Percentiles rank a stretch among this genome's conserved stretches.
These are phyloP conservation scores for Scaptomyza cyrtandrae DNA, from an alignment of 2,888 invertebrate species.

Conservation along the genomic window DNA sequence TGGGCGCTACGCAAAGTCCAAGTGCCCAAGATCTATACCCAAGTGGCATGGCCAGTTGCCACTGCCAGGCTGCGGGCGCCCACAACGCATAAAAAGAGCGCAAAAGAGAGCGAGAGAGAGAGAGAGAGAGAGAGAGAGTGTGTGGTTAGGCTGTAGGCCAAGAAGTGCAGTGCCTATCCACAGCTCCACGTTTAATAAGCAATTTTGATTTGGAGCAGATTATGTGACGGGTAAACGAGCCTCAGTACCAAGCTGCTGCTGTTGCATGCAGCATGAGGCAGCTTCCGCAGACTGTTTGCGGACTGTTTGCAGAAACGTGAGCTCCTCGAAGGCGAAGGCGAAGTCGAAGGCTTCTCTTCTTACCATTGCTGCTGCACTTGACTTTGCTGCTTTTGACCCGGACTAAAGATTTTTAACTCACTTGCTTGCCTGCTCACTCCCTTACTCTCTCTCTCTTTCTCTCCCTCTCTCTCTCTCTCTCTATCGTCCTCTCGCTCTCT, in stretches of 20 bases:
- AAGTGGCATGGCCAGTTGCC: slow-evolving; percentile 19
- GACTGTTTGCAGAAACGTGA: slow-evolving; percentile 47
- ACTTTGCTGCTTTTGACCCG: slow-evolving; percentile 77
- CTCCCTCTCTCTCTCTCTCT: neutral
- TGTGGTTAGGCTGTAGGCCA: slow-evolving; percentile 20
- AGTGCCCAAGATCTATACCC: slow-evolving; percentile 3
- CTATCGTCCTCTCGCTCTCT: neutral
- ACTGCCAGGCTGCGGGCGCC: slow-evolving; percentile 42
- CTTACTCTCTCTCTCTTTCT: neutral
- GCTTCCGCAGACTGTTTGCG: slow-evolving; percentile 44
- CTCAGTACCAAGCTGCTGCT: slow-evolving; percentile 45
- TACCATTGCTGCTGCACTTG: slow-evolving; percentile 65
- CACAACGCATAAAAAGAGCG: slow-evolving; percentile 25
- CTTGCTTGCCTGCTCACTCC: slow-evolving; percentile 12
- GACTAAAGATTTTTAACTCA: slow-evolving; percentile 57
- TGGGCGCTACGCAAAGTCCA: slow-evolving; percentile 62
- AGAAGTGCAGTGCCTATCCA: slow-evolving; percentile 38
- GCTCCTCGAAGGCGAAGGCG: slow-evolving; percentile 26
- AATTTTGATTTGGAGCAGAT: slow-evolving; percentile 83
- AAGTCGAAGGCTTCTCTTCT: slow-evolving; percentile 18
- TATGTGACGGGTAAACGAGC: slow-evolving; percentile 74
- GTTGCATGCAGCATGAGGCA: slow-evolving; percentile 67
- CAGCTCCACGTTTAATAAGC: slow-evolving; percentile 81
- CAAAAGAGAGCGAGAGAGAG: neutral
- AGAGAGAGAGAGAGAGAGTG: slow-evolving; percentile 1